Evolutionary conservation across 2,797 vertebrate genomes (phyloP).

Genomic region (Characodon lateralis): DNA sequence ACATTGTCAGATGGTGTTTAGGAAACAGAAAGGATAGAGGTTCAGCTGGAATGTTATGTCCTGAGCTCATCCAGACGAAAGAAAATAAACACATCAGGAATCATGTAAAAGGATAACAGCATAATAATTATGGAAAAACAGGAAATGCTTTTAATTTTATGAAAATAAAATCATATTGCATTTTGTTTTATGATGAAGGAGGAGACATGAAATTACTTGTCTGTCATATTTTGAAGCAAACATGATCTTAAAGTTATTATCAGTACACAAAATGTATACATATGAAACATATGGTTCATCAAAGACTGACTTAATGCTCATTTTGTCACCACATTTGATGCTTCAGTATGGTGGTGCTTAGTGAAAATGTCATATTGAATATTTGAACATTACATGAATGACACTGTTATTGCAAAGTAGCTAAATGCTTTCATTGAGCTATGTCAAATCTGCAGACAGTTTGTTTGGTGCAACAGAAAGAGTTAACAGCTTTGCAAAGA

Average conservation of each 20-base stretch:
- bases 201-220: background rate
- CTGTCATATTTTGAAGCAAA: background rate
- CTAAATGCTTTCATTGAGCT: background rate
- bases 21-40: conserved; percentile 26
- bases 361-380: background rate
- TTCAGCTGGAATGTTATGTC: background rate
- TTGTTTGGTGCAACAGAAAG: background rate
- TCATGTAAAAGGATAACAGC: background rate
- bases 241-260: background rate
- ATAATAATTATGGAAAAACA: background rate
- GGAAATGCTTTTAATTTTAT: background rate
- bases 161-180: background rate
- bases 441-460: background rate
- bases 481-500: background rate
- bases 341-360: conserved; percentile 3
- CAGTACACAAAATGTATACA: conserved; percentile 5
- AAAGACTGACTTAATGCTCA: conserved; percentile 18
- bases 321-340: conserved; percentile 22
- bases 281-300: conserved; percentile 4
- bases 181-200: background rate
- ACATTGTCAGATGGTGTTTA: conserved; percentile 27
- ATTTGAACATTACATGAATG: background rate
- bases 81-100: background rate
- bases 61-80: background rate
- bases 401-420: background rate